phyloP scores from a whole-genome alignment of 64 coral and sea anemone genomes.

The Exaiptasia diaphana region DNA sequence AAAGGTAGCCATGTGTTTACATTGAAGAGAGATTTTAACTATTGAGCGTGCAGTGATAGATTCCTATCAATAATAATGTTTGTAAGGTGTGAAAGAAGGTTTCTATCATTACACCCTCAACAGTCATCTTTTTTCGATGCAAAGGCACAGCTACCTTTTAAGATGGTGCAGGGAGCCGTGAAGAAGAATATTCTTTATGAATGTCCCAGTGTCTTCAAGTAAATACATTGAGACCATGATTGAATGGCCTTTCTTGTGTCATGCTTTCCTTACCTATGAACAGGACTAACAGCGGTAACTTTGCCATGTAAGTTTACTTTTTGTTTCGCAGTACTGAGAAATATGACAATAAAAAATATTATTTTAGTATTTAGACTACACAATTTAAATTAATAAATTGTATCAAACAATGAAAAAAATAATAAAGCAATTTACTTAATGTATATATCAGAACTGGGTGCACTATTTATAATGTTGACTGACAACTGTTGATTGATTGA shows the following conservation, averaged over 20 bases:
- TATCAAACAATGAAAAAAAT: background rate
- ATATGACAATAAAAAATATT: background rate
- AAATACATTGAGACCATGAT: background rate
- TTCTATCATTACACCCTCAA: background rate
- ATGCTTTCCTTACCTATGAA: background rate
- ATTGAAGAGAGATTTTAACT: no score
- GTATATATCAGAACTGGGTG: no score
- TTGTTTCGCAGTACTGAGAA: background rate
- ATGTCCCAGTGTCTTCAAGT: background rate
- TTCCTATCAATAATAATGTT: no score
- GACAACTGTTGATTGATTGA: background rate
- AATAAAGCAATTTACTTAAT: no score
- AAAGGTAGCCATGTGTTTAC: no score
- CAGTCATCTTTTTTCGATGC: background rate
- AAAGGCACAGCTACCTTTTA: background rate
- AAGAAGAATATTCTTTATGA: background rate
- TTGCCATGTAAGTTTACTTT: conserved; percentile 9
- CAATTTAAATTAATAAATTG: background rate
- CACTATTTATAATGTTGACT: background rate
- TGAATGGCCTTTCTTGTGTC: background rate
- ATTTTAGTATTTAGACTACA: background rate
- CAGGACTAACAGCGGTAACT: conserved; percentile 9
- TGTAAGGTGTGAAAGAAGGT: no score
- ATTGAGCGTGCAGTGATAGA: no score
- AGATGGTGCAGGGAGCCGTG: background rate